Evolutionary conservation across 2,797 vertebrate genomes (phyloP).

Genomic region (Okamejei kenojei): DNA sequence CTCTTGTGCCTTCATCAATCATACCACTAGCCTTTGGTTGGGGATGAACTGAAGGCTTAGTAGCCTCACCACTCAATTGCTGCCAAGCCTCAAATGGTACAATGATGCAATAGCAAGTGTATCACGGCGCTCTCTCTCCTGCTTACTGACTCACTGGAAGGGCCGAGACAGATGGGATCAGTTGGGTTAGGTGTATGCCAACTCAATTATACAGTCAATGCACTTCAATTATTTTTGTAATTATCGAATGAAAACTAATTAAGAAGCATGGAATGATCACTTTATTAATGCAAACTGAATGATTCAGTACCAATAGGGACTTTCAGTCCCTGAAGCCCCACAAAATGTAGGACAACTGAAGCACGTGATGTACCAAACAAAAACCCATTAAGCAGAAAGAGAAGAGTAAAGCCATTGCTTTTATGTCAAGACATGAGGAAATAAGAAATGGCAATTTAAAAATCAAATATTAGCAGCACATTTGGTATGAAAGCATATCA

Average conservation of each 20-base stretch:
- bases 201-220: slow-evolving; percentile 19
- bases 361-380: neutral
- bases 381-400: neutral
- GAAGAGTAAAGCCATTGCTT: neutral
- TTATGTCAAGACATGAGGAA: neutral
- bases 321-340: neutral
- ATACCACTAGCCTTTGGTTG: neutral
- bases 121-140: neutral
- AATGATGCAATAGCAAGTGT: neutral
- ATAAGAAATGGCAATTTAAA: slow-evolving; percentile 24
- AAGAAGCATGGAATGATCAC: slow-evolving; percentile 22
- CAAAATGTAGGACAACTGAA: slow-evolving; percentile 29
- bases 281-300: slow-evolving; percentile 12
- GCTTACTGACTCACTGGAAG: neutral
- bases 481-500: slow-evolving; percentile 10
- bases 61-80: neutral
- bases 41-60: neutral
- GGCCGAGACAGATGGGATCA: slow-evolving; percentile 2
- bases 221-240: slow-evolving; percentile 33
- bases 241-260: slow-evolving; percentile 33
- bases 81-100: neutral
- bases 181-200: neutral
- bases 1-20: neutral
- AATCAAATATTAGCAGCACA: slow-evolving; percentile 11
- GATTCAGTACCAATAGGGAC: neutral